Evolutionary conservation across 2,888 invertebrate genomes (phyloP), one percentile per base, ranked within the genome.

Genomic region (Cerastoderma edule): DNA sequence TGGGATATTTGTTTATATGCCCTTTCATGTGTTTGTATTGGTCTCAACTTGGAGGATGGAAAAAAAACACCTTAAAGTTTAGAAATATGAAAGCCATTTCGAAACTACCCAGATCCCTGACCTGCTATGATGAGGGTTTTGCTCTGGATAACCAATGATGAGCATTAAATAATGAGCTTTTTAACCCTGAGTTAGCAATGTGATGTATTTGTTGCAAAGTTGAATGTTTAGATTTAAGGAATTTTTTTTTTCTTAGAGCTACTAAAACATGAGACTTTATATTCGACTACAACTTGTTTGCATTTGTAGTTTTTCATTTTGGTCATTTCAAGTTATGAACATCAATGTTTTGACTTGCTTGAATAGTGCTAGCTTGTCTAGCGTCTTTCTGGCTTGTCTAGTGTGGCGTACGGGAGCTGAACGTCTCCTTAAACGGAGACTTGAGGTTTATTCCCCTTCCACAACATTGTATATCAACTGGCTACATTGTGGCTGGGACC

Each of bases 371-470:
- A 53, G 66, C 50, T 48, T 66, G 66, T 50, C 66, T 32, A 48
- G 66, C 32, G 19, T 48, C 32, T 60, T 60, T 60, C 53, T 30
- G 24, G 50, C 50, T 30, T 53, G 50, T 66, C 66, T 50, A 27
- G 35, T 50, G 80, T 80, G 80, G 85, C 79, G 24, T 72, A 79
- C 68, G 82, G 83, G 83, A 85, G 83, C 85, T 82, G 81, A 85
- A 81, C 79, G 78, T 83, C 78, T 68, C 75, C 68, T 53, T 35
- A n/a, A n/a, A 28, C 35, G 39, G 66, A 79, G 81, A 76, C 84
- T 81, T 82, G 86, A 85, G 78, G 88, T 84, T 75, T 83, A 85
- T 84, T 86, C 85, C 86, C 85, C 67, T 87, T 87, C 89, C 87
- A 88, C 85, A 83, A 83, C 86, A 87, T 89, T 86, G 86, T 75